phyloP scores from a whole-genome alignment of 2,888 invertebrate genomes.

The Sicus ferrugineus region DNA sequence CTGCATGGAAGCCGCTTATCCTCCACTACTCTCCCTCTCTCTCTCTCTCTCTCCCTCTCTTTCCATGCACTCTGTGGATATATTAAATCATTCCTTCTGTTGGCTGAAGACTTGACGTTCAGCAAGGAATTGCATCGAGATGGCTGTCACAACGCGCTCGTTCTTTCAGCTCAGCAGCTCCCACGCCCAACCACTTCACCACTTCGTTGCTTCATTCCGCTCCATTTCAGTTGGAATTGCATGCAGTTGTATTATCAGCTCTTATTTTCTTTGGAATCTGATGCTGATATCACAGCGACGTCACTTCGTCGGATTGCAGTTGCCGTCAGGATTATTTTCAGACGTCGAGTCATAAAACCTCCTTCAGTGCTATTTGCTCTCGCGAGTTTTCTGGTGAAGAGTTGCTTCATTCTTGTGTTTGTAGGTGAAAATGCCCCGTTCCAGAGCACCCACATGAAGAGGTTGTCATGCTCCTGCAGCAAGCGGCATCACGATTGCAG shows the following conservation, averaged over 20 bases:
- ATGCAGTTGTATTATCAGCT: background rate
- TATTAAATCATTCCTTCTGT: background rate
- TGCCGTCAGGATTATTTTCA: conserved; percentile 23
- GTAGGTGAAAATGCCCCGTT: too few species aligned
- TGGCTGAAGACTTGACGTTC: background rate
- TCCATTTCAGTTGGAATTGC: background rate
- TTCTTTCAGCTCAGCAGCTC: too few species aligned
- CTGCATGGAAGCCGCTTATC: background rate
- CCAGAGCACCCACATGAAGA: too few species aligned
- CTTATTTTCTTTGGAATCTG: background rate
- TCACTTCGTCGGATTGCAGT: background rate
- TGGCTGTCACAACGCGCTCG: background rate
- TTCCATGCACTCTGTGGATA: background rate
- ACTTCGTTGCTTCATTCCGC: background rate
- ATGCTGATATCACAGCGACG: conserved; percentile 10
- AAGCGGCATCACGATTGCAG: too few species aligned
- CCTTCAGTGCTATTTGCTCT: too few species aligned
- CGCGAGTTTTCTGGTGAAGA: too few species aligned
- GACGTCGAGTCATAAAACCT: background rate
- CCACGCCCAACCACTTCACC: background rate
- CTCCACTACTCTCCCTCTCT: background rate
- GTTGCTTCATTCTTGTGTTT: background rate
- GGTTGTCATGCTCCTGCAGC: too few species aligned
- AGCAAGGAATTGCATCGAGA: background rate
- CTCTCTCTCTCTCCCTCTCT: background rate